These are phyloP conservation scores for Tenebrosternarchus preto DNA, from an alignment of 2,113 vertebrate genomes.

Conservation along the genomic window DNA sequence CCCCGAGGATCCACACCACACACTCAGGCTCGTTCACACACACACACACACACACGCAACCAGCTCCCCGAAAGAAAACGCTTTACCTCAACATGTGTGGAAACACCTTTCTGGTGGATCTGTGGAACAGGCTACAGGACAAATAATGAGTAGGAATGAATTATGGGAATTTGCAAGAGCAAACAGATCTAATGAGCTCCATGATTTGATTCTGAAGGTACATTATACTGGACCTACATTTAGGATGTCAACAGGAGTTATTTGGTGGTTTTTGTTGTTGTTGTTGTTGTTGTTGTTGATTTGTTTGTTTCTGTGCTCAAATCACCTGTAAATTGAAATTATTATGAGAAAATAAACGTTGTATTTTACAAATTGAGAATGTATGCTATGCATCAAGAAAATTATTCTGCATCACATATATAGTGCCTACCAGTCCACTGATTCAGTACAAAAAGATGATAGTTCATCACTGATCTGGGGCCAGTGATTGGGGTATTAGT, in stretches of 20 bases:
- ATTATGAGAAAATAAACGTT: neutral
- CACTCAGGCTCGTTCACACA: conserved; percentile 10
- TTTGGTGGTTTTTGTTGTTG: too few relatives aligned
- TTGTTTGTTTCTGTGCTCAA: neutral
- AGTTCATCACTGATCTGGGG: too few relatives aligned
- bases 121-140: too few relatives aligned
- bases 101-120: conserved; percentile 14
- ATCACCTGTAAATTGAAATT: neutral
- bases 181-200: neutral
- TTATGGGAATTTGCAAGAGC: neutral
- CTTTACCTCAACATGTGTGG: conserved; percentile 3
- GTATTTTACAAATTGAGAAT: neutral
- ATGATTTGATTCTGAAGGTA: neutral
- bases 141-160: neutral
- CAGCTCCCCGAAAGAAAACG: conserved; percentile 21
- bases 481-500: neutral
- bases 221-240: neutral
- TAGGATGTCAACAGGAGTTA: too few relatives aligned
- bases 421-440: neutral
- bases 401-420: neutral
- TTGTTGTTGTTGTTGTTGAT: neutral
- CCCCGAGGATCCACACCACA: neutral
- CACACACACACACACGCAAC: conserved; percentile 32
- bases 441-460: neutral
- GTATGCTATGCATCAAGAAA: too few relatives aligned